These are phyloP conservation scores for Chrysemys picta DNA, from an alignment of 2,113 vertebrate species.

Conservation along the genomic window DNA sequence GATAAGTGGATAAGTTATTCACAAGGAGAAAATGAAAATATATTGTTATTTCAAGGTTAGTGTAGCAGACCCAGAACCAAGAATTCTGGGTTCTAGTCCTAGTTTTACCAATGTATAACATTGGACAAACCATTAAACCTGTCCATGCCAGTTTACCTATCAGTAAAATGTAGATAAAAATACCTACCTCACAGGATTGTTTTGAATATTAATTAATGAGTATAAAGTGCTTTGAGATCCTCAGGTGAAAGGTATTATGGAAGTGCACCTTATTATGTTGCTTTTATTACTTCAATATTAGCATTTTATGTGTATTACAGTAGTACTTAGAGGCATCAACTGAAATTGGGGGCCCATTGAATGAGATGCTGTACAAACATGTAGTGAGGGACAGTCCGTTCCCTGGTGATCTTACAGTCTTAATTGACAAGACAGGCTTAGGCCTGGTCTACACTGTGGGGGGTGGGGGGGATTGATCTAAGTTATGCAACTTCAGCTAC, in stretches of 20 bases:
- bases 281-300: neutral
- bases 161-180: neutral
- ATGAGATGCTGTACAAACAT: neutral
- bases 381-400: neutral
- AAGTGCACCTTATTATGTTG: neutral
- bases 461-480: too few species aligned
- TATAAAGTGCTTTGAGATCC: neutral
- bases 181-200: neutral
- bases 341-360: neutral
- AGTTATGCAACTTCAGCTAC: too few species aligned
- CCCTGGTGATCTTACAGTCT: neutral
- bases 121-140: neutral
- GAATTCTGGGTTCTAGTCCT: neutral
- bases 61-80: neutral
- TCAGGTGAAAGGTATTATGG: neutral
- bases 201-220: neutral
- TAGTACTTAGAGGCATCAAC: neutral
- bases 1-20: neutral
- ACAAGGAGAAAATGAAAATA: neutral
- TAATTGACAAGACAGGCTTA: neutral
- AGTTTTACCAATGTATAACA: neutral
- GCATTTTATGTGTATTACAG: neutral
- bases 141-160: neutral
- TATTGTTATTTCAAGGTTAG: neutral
- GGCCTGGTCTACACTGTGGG: too few species aligned